A percentile compares a stretch with the other conserved stretches of the same genome.
Evolutionary conservation across 2,888 invertebrate species (phyloP).

Genomic region (Lacanobia oleracea): DNA sequence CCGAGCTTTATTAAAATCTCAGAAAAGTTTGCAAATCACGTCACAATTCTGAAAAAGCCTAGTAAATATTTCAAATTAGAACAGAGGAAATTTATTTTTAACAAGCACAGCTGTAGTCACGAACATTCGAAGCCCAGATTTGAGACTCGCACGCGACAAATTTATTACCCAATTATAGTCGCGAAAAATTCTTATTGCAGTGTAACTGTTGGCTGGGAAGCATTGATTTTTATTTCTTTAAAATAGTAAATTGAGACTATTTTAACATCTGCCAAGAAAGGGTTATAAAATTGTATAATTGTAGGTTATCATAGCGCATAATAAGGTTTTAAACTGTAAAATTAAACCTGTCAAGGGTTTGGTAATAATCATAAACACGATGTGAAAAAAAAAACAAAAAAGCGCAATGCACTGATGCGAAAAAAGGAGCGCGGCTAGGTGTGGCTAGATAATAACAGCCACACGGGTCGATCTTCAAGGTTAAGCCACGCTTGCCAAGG

Average conservation of each 20-base stretch:
- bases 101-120: conserved; percentile 44
- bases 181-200: conserved; percentile 36
- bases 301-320: not conserved
- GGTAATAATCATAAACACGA: not conserved
- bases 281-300: not conserved
- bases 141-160: conserved; percentile 50
- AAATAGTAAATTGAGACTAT: not conserved
- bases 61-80: conserved; percentile 31
- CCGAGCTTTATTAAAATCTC: not conserved
- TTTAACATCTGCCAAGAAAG: not conserved
- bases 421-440: too few relatives aligned
- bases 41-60: not conserved
- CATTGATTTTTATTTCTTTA: not conserved
- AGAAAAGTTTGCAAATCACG: not conserved
- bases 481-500: too few relatives aligned
- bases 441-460: too few relatives aligned
- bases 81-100: conserved; percentile 25
- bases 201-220: conserved; percentile 19
- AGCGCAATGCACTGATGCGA: too few relatives aligned
- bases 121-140: conserved; percentile 40
- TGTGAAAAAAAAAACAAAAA: too few relatives aligned
- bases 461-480: too few relatives aligned
- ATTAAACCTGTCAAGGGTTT: not conserved
- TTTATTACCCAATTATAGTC: conserved; percentile 41
- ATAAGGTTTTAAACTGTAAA: not conserved